Evolutionary conservation across 1,140 invertebrate genomes (phyloP).

Genomic region (Pteromalus puparum): DNA sequence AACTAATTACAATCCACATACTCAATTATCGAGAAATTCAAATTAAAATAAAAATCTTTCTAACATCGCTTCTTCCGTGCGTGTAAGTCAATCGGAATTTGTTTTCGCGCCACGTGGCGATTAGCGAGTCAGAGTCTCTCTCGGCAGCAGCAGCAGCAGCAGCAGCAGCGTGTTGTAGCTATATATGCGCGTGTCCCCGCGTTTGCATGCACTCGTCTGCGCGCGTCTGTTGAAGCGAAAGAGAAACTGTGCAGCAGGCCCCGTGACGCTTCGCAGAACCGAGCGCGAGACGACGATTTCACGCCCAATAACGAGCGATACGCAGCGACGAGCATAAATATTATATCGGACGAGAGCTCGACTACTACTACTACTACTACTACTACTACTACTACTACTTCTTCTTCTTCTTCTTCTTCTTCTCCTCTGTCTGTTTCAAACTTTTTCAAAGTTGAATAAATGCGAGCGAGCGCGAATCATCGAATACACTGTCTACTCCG

Average conservation of each 20-base stretch:
- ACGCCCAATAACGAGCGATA: conserved; percentile 37
- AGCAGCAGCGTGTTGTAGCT: conserved; percentile 21
- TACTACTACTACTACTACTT: no score
- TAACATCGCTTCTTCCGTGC: no score
- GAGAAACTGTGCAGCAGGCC: background rate
- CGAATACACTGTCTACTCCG: no score
- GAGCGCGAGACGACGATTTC: conserved; percentile 44
- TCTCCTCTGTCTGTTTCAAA: no score
- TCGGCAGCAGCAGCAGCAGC: background rate
- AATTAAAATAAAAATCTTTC: no score
- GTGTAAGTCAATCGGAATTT: conserved; percentile 50
- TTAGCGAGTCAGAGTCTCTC: conserved; percentile 33
- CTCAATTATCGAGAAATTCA: no score
- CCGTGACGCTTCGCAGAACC: conserved; percentile 27
- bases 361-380: no score
- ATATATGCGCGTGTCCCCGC: no score
- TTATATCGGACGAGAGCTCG: background rate
- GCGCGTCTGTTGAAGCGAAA: background rate
- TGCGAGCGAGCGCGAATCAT: no score
- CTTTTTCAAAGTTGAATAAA: background rate
- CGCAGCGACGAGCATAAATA: conserved; percentile 2
- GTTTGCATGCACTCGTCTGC: background rate
- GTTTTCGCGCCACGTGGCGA: conserved; percentile 48
- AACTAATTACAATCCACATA: no score
- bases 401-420: background rate